These are phyloP conservation scores for Sanderia malayensis DNA, from an alignment of 30 jellyfish, hydroid and myxozoan genomes.

Conservation along the genomic window DNA sequence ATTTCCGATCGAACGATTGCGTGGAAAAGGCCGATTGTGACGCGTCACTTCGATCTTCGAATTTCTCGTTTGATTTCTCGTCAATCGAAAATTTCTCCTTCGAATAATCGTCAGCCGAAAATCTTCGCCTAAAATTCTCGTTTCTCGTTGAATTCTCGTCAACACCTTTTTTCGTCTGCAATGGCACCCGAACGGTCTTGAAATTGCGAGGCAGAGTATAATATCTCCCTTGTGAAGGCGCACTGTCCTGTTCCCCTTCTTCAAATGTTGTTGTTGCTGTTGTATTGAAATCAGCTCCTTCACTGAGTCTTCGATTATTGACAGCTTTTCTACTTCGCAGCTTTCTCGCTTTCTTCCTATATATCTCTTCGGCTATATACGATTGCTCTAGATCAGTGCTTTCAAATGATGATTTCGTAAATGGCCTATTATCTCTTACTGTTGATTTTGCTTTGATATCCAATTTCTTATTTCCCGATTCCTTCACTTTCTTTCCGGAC, in stretches of 20 bases:
- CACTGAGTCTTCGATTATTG: background rate
- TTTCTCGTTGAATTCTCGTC: background rate
- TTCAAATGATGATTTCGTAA: background rate
- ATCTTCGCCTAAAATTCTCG: background rate
- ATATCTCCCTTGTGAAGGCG: background rate
- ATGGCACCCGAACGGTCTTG: conserved; percentile 59
- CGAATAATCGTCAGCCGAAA: background rate
- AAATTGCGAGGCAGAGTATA: conserved; percentile 52
- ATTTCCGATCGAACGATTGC: conserved; percentile 23
- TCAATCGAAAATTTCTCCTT: too few relatives aligned
- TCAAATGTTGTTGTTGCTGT: too few relatives aligned
- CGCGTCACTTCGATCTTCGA: conserved; percentile 18
- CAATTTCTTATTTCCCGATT: conserved; percentile 3
- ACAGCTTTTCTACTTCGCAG: conserved; percentile 14
- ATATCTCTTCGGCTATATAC: conserved; percentile 14
- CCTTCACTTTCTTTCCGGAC: conserved; percentile 20
- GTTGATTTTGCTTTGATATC: conserved; percentile 50
- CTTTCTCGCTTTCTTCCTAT: conserved; percentile 28
- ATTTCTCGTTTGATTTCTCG: background rate
- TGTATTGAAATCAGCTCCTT: conserved; percentile 10
- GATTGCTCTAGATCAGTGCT: background rate
- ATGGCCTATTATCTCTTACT: conserved; percentile 8
- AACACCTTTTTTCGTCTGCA: conserved; percentile 18
- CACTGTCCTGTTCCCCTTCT: conserved; percentile 22
- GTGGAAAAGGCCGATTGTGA: conserved; percentile 25